These are phyloP conservation scores for Gallinago media DNA, from an alignment of 2,113 vertebrate species.

Conservation along the genomic window DNA sequence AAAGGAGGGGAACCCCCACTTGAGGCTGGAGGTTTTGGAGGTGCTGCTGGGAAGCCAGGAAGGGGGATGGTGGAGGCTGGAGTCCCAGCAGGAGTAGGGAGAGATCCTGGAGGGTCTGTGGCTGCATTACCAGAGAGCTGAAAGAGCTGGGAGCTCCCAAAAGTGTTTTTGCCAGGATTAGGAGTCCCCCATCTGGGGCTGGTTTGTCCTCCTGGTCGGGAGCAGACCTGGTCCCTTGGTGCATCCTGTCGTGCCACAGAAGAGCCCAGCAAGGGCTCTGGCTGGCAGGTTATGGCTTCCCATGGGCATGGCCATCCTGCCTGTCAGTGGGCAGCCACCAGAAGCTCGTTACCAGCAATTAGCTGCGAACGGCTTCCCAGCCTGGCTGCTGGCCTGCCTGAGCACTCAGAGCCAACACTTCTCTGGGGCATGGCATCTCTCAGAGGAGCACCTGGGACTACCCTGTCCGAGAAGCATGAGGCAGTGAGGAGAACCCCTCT, in stretches of 20 bases:
- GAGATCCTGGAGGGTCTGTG: background rate
- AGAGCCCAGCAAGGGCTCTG: background rate
- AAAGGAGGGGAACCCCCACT: background rate
- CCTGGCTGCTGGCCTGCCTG: background rate
- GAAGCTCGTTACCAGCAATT: accelerated
- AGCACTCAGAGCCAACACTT: accelerated
- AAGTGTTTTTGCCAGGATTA: background rate
- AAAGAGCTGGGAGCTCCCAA: background rate
- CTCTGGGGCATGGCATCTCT: background rate
- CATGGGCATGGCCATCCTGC: accelerated
- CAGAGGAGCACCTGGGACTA: background rate
- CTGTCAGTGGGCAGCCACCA: accelerated
- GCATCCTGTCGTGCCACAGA: accelerated
- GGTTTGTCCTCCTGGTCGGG: background rate
- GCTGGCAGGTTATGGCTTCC: background rate
- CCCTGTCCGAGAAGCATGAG: background rate
- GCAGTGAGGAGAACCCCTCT: background rate
- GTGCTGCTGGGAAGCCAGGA: background rate
- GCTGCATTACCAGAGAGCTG: background rate
- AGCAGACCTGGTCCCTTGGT: background rate
- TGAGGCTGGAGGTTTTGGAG: background rate
- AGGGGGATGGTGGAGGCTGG: background rate
- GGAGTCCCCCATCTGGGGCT: background rate
- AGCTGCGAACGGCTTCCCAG: background rate
- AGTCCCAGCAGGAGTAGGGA: background rate